These are phyloP conservation scores for Andrena haemorrhoa DNA, from an alignment of 2,888 invertebrate species.

Conservation along the genomic window DNA sequence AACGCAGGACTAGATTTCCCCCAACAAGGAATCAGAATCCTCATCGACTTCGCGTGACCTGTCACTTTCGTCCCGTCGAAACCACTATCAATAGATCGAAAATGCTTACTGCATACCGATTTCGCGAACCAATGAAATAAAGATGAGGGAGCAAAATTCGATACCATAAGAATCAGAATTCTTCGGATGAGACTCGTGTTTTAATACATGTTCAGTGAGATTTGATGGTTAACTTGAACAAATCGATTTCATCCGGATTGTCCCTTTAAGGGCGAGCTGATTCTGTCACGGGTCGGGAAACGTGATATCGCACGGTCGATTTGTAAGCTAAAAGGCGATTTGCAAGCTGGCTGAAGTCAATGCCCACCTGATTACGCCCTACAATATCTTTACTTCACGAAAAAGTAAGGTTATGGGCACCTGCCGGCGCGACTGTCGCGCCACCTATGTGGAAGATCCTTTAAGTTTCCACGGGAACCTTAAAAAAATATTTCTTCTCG, in stretches of 20 bases:
- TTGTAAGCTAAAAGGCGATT: slow-evolving; percentile 57
- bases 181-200: not conserved
- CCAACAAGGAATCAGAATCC: slow-evolving; percentile 7
- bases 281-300: slow-evolving; percentile 45
- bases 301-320: slow-evolving; percentile 58
- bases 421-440: not conserved
- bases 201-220: not conserved
- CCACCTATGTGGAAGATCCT: slow-evolving; percentile 8
- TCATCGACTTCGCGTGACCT: slow-evolving; percentile 32
- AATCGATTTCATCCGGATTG: slow-evolving; percentile 30
- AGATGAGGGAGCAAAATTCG: not conserved
- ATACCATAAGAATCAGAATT: not conserved
- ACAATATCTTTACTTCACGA: slow-evolving; percentile 35
- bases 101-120: slow-evolving; percentile 6
- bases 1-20: slow-evolving; percentile 24
- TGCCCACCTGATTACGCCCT: slow-evolving; percentile 54
- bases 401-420: slow-evolving; percentile 9
- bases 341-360: slow-evolving; percentile 59
- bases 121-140: not conserved
- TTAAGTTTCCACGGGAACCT: not conserved
- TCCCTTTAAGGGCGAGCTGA: slow-evolving; percentile 29
- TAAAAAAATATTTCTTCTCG: not conserved
- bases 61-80: slow-evolving; percentile 16
- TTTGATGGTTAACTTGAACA: not conserved
- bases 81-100: not conserved